Evolutionary conservation across 2,888 invertebrate genomes (phyloP).

Genomic region (Heteropelma amictum): DNA sequence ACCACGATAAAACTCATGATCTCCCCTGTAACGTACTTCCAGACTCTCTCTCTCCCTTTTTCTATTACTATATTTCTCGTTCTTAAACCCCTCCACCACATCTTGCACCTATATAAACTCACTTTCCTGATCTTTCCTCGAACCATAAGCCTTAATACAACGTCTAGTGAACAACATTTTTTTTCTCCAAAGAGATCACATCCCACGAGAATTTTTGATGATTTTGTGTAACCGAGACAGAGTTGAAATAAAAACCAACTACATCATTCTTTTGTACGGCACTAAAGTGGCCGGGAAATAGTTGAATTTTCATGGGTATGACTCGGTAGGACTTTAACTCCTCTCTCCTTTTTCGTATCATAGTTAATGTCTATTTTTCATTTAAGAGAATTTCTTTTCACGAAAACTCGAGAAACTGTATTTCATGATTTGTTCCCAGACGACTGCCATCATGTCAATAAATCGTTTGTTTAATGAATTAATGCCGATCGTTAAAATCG

Average conservation of each 20-base stretch:
- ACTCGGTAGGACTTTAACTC: slow-evolving; percentile 22
- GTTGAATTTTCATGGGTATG: slow-evolving; percentile 37
- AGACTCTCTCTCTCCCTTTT: slow-evolving; percentile 15
- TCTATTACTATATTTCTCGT: slow-evolving; percentile 11
- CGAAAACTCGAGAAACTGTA: no score
- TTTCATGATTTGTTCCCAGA: no score
- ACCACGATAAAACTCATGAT: slow-evolving; percentile 58
- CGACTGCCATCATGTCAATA: no score
- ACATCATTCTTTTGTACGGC: slow-evolving; percentile 34
- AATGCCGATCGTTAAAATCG: no score
- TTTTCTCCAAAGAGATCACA: slow-evolving; percentile 7
- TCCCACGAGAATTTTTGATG: slow-evolving; percentile 51
- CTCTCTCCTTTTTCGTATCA: no score
- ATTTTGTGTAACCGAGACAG: slow-evolving; percentile 44
- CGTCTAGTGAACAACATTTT: slow-evolving; percentile 12
- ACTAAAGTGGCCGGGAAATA: slow-evolving; percentile 10
- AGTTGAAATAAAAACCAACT: slow-evolving; percentile 39
- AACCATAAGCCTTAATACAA: slow-evolving; percentile 25
- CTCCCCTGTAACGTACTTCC: slow-evolving; percentile 32
- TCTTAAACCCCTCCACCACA: slow-evolving; percentile 10
- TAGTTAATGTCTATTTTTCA: no score
- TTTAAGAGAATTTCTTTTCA: no score
- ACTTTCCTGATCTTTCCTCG: slow-evolving; percentile 38
- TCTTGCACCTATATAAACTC: no score
- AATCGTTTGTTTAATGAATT: no score